Conservation (phyloP, 2,113 vertebrate genomes). For the Lycocorax pyrrhopterus region DNA sequence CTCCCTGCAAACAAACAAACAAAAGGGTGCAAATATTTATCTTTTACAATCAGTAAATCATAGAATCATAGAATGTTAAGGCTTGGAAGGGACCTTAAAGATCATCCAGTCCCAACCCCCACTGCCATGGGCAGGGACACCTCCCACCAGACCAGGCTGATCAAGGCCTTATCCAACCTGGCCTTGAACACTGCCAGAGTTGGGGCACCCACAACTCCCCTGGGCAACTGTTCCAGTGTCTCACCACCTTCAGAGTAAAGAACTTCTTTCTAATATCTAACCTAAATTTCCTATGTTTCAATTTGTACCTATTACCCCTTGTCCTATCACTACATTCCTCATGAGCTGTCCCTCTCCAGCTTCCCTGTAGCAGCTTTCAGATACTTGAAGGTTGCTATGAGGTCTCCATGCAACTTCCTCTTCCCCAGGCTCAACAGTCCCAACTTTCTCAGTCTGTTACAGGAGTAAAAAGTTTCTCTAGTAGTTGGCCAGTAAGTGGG, state of each 20-base stretch:
- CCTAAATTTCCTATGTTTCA: background rate
- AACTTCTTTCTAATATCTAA: background rate
- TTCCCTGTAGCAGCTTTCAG: background rate
- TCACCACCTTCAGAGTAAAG: background rate
- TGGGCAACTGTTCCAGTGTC: background rate
- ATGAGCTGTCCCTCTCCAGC: background rate
- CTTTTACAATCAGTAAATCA: background rate
- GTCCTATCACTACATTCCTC: background rate
- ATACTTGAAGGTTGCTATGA: background rate
- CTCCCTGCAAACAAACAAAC: slow-evolving; percentile 73
- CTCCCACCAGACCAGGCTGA: background rate
- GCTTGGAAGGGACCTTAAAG: background rate
- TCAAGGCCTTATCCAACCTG: background rate
- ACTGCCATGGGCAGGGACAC: background rate
- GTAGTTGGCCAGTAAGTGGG: background rate
- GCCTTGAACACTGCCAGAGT: background rate
- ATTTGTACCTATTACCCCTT: background rate
- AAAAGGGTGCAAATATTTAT: background rate
- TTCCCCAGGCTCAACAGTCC: background rate
- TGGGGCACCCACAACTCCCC: background rate
- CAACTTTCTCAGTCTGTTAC: background rate
- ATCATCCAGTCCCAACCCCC: background rate
- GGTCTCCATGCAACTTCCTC: background rate
- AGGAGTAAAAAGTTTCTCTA: background rate
- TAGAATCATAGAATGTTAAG: background rate